Base-by-base conservation (phyloP, 2,888 invertebrate genomes). In the Ctena decussata region DNA sequence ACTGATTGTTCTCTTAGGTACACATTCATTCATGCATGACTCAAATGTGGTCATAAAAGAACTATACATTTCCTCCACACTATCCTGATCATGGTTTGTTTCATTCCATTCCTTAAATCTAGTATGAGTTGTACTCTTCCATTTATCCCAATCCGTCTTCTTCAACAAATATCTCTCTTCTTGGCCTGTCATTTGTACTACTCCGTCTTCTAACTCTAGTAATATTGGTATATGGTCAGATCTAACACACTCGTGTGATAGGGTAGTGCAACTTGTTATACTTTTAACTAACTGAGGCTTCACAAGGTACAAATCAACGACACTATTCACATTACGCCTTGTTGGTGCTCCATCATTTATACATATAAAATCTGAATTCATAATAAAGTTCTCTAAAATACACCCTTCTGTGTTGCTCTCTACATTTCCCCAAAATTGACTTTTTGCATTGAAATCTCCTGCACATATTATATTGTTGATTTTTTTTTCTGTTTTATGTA, bases 401-500 rank as follows among this genome's bases (percentile, higher is more conserved):
- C 60, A 32, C 0, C 80, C 74, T 21, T 39, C 46, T 60, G n/a
- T 32, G 46, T 80, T 74, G 2, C 32, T 11, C 3, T 21, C 35
- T 2, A 15, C 18, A 72, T 80, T 80, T 21, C 35, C n/a, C 80
- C 65, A 80, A n/a, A 65, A 27, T 24, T 44, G 37, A 72, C 80
- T 80, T 30, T 80, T 80, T 3, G 73, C 78, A 71, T 78, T 78
- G 6, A 78, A 35, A 30, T 71, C 78, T 24, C 71, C 71, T 21
- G 49, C 30, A 71, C 53, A 71, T 80, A 80, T 53, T 12, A 53
- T 39, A 39, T 75, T 60, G 6, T 60, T 60, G 30, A 27, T 5
- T 6, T 60, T 60, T 30, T 27, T 24, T 6, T 18, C 8, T 8
- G 30, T 6, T 18, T 60, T 27, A 30, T 49, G 12, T 21, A 60